Conservation (phyloP, 2,113 vertebrate genomes). For the Sander vitreus region DNA sequence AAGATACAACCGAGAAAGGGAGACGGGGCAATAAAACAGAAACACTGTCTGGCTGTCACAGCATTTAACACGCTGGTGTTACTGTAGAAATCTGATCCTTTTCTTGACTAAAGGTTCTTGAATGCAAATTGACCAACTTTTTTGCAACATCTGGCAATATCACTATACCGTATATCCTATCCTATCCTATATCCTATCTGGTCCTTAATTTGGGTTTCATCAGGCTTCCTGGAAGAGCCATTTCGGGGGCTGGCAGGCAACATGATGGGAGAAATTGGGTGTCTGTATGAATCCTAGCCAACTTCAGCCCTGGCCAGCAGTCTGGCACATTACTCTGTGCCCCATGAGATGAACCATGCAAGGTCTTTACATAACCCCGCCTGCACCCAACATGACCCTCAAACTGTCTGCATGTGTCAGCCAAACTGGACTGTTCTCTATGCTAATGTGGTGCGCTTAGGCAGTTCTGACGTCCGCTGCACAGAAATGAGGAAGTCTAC, state of each 20-base stretch:
- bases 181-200: background rate
- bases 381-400: constrained; percentile 44
- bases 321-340: constrained; percentile 41
- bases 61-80: background rate
- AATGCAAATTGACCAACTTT: constrained; percentile 9
- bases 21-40: background rate
- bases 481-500: background rate
- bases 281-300: constrained; percentile 63
- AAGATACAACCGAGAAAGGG: constrained; percentile 2
- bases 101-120: constrained; percentile 34
- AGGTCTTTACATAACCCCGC: constrained; percentile 53
- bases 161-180: background rate
- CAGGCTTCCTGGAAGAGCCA: constrained; percentile 21
- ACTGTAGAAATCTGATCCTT: background rate
- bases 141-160: background rate
- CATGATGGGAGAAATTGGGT: constrained; percentile 70
- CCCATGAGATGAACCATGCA: constrained; percentile 37
- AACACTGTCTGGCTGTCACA: background rate
- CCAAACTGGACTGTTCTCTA: constrained; percentile 30
- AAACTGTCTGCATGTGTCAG: constrained; percentile 35
- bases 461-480: background rate
- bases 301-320: constrained; percentile 42
- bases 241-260: constrained; percentile 48
- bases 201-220: constrained; percentile 22
- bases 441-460: background rate